phyloP scores from a whole-genome alignment of 2,797 vertebrate genomes.

The Salmo trutta region DNA sequence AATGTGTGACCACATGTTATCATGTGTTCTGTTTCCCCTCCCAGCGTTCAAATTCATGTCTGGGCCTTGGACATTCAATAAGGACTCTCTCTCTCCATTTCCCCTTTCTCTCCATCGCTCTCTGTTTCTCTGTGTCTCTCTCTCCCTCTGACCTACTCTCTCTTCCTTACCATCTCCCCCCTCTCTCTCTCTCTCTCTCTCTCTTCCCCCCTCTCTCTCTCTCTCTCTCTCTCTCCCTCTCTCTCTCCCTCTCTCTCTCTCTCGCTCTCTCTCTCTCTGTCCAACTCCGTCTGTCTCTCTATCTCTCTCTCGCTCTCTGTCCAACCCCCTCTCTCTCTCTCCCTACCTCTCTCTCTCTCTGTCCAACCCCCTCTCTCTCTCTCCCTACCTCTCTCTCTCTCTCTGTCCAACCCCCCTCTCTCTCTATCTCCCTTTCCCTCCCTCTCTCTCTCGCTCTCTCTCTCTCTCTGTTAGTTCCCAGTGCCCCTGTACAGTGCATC shows the following conservation, averaged over 20 bases:
- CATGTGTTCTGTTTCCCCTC: conserved; percentile 9
- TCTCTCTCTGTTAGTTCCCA: conserved; percentile 11
- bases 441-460: conserved; percentile 22
- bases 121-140: conserved; percentile 16
- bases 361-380: not conserved
- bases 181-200: conserved; percentile 1
- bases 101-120: not conserved
- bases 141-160: conserved; percentile 4
- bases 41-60: not conserved
- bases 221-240: not conserved
- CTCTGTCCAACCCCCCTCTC: not conserved
- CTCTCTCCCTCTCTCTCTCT: conserved; percentile 24
- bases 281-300: not conserved
- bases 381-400: not conserved
- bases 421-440: not conserved
- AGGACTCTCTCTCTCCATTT: not conserved
- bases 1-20: conserved; percentile 7
- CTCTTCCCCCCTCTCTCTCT: not conserved
- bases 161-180: not conserved
- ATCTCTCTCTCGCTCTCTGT: not conserved
- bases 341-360: conserved; percentile 4
- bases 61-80: not conserved
- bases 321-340: not conserved
- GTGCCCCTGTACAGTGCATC: conserved; percentile 6
- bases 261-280: not conserved